A percentile compares a stretch with the other conserved stretches of the same genome.
Conservation (phyloP, 2,797 vertebrate species). For the Chiloscyllium punctatum region DNA sequence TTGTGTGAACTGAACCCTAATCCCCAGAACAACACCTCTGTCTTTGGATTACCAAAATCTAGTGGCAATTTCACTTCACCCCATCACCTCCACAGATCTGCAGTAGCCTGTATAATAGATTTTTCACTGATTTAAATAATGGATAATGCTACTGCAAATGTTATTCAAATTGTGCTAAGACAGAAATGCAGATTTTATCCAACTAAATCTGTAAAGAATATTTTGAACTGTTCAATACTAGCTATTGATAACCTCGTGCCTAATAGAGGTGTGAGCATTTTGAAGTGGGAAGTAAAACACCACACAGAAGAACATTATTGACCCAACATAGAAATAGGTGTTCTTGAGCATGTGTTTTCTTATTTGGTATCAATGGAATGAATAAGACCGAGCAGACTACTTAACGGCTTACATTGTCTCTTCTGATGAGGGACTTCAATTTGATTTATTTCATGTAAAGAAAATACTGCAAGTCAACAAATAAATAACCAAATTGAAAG, state of each 20-base stretch:
- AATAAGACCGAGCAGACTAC: background rate
- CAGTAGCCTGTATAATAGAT: background rate
- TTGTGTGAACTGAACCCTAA: too few species aligned
- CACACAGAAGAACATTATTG: background rate
- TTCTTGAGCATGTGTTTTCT: background rate
- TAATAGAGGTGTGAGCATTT: background rate
- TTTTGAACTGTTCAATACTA: background rate
- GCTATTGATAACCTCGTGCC: background rate
- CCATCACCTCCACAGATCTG: background rate
- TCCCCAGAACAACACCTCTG: too few species aligned
- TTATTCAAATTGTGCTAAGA: background rate
- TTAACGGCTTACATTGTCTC: background rate
- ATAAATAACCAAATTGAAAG: too few species aligned
- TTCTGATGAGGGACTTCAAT: background rate
- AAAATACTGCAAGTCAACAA: background rate
- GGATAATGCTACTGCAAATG: background rate
- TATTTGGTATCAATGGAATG: background rate
- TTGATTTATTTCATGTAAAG: background rate
- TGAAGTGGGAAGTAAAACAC: background rate
- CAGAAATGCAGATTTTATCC: background rate
- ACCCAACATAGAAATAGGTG: background rate
- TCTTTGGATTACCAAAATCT: too few species aligned
- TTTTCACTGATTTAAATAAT: background rate
- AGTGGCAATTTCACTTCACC: too few species aligned
- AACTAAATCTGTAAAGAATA: background rate